These are phyloP conservation scores for Leptarthrus brevirostris DNA, from an alignment of 2,888 invertebrate species.

Conservation along the genomic window DNA sequence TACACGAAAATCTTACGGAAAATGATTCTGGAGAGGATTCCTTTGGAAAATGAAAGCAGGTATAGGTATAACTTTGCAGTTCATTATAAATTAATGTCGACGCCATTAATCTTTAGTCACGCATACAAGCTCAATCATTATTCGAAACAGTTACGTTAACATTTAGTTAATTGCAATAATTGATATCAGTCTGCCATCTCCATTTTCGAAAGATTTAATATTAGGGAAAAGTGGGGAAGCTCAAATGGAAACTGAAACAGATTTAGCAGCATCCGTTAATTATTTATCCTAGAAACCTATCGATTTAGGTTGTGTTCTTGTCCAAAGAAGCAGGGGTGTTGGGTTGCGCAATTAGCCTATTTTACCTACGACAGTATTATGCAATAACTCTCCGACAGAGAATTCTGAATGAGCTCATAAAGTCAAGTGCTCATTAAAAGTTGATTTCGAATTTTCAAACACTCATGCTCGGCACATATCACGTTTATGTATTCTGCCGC, in stretches of 20 bases:
- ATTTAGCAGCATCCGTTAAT: slow-evolving; percentile 27
- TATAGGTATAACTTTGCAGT: slow-evolving; percentile 3
- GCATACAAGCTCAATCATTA: background rate
- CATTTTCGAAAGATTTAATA: slow-evolving; percentile 17
- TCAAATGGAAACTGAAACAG: background rate
- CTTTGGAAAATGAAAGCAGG: background rate
- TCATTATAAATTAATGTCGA: slow-evolving; percentile 21
- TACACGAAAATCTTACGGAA: slow-evolving; percentile 7
- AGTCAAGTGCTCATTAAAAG: slow-evolving; percentile 40
- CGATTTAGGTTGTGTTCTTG: background rate
- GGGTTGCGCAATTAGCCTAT: slow-evolving; percentile 24
- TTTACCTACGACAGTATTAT: slow-evolving; percentile 10
- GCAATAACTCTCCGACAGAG: slow-evolving; percentile 1
- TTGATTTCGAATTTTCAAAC: slow-evolving; percentile 21
- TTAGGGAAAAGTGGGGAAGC: background rate
- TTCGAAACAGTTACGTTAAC: background rate
- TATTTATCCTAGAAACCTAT: slow-evolving; percentile 23
- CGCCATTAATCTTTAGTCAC: slow-evolving; percentile 6
- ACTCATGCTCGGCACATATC: background rate
- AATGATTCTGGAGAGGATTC: slow-evolving; percentile 10
- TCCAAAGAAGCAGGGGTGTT: background rate
- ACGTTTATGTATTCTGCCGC: background rate
- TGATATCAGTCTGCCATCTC: slow-evolving; percentile 17
- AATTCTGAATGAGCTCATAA: slow-evolving; percentile 17
- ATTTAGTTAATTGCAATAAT: slow-evolving; percentile 36